Evolutionary conservation across 2,113 vertebrate species (phyloP).

Genomic region (Sebastes fasciatus): DNA sequence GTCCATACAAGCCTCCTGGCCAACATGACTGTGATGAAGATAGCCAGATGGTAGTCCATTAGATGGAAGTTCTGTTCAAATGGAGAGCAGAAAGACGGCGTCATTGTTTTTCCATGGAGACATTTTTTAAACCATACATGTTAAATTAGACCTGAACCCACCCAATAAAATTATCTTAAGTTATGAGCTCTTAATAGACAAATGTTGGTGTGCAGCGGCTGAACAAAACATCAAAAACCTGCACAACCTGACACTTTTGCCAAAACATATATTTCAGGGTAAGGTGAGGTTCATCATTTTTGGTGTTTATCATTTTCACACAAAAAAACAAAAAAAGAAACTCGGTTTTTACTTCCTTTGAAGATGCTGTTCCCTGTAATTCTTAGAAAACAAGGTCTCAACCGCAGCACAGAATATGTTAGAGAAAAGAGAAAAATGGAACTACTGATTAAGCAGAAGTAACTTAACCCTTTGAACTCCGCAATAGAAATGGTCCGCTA

Average conservation of each 20-base stretch:
- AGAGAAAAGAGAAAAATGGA: neutral
- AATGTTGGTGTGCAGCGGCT: neutral
- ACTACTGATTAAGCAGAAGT: neutral
- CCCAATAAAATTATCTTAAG: neutral
- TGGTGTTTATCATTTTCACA: neutral
- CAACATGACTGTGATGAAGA: slow-evolving; percentile 98
- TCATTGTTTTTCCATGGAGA: neutral
- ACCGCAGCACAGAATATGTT: neutral
- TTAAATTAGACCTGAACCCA: neutral
- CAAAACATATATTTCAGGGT: neutral
- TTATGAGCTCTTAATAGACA: neutral
- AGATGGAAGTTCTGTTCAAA: slow-evolving; percentile 94
- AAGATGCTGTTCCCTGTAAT: neutral
- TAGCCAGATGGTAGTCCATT: slow-evolving; percentile 97
- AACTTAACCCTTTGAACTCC: too few species aligned
- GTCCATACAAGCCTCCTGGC: slow-evolving; percentile 98
- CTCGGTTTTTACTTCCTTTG: too few species aligned
- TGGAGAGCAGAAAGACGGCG: neutral
- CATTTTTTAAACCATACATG: neutral
- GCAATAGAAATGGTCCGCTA: too few species aligned
- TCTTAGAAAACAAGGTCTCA: neutral
- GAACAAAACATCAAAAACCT: neutral
- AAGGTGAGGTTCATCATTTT: neutral
- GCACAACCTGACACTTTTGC: neutral
- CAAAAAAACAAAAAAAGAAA: neutral